Evolutionary conservation across 2,113 vertebrate species (phyloP).

Genomic region (Leuciscus idus): DNA sequence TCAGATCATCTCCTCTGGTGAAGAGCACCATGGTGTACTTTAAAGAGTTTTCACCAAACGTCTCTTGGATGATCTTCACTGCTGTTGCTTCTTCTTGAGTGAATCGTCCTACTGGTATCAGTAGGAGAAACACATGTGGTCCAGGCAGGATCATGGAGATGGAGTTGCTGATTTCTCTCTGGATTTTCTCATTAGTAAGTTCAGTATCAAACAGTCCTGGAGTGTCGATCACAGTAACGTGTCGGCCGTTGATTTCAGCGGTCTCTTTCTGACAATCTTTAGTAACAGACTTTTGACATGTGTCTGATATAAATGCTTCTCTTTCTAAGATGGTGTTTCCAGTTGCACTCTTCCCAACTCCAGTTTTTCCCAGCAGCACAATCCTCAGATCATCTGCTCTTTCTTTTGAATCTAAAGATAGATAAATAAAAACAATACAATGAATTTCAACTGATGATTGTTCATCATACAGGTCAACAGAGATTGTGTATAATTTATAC

Average conservation of each 20-base stretch:
- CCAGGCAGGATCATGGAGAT: background rate
- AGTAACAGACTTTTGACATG: fast-evolving
- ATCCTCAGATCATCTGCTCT: background rate
- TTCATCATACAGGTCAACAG: too few species aligned
- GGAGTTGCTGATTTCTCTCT: background rate
- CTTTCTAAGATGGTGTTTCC: conserved; percentile 13
- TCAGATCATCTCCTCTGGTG: background rate
- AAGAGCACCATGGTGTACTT: background rate
- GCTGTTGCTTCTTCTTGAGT: background rate
- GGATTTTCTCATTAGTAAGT: fast-evolving
- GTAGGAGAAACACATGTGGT: background rate
- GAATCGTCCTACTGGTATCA: background rate
- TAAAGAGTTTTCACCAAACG: background rate
- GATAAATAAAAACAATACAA: too few species aligned
- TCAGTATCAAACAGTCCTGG: conserved; percentile 20
- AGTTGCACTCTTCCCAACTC: background rate
- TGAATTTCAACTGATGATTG: background rate
- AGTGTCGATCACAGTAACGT: conserved; percentile 21
- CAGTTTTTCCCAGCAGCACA: conserved; percentile 12
- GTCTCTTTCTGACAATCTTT: background rate
- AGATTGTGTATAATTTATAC: too few species aligned
- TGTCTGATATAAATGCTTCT: fast-evolving
- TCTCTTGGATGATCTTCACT: background rate
- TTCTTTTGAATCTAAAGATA: background rate
- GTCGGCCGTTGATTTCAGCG: background rate